These are phyloP conservation scores for Manis pentadactyla DNA, from an alignment of 2,797 vertebrate species.

Conservation along the genomic window DNA sequence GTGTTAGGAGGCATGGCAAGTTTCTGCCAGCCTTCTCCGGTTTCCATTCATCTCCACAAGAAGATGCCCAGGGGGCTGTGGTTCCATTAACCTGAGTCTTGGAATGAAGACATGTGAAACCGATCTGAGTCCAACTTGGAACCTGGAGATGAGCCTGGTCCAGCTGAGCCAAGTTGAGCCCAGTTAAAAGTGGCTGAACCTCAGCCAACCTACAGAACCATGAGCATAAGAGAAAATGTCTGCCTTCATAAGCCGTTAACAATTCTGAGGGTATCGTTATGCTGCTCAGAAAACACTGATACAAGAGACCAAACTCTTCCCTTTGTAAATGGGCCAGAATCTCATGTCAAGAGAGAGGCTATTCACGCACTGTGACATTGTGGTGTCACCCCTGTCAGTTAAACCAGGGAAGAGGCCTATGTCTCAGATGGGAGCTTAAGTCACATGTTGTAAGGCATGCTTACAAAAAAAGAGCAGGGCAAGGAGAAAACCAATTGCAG, in stretches of 20 bases:
- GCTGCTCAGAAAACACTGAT: not conserved
- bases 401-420: not conserved
- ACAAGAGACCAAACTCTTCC: not conserved
- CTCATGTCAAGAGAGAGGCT: not conserved
- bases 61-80: not conserved
- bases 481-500: not conserved
- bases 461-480: not conserved
- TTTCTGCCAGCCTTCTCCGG: not conserved
- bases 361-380: not conserved
- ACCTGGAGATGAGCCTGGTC: conserved; percentile 9
- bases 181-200: not conserved
- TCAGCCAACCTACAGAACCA: not conserved
- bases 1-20: not conserved
- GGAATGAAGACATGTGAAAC: conserved; percentile 1
- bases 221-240: not conserved
- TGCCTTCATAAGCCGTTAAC: not conserved
- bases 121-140: conserved; percentile 17
- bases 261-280: not conserved
- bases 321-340: not conserved
- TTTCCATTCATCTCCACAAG: not conserved
- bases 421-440: not conserved
- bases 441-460: not conserved
- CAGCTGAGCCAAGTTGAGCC: not conserved
- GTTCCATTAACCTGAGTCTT: not conserved
- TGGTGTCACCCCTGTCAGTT: not conserved